Conservation (phyloP, 2,797 vertebrate species). For the Mormyrus proboscirostris region DNA sequence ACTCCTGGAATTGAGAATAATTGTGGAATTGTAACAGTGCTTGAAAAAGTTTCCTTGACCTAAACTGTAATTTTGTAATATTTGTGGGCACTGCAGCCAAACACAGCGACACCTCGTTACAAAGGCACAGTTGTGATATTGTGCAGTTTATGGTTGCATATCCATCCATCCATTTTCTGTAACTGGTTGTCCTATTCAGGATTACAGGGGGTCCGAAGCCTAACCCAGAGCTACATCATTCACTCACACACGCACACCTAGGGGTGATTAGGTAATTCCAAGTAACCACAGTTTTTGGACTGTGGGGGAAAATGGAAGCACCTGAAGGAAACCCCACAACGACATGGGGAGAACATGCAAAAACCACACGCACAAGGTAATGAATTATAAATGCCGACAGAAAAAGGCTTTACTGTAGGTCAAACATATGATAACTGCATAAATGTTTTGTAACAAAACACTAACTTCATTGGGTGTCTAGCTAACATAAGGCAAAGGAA, state of each 20-base stretch:
- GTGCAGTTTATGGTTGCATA: neutral
- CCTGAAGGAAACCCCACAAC: neutral
- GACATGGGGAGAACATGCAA: neutral
- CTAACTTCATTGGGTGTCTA: neutral
- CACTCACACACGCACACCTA: neutral
- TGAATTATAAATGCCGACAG: neutral
- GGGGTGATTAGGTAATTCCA: neutral
- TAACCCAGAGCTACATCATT: neutral
- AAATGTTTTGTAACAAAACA: neutral
- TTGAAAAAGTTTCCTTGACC: neutral
- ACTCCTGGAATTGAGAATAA: neutral
- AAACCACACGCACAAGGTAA: neutral
- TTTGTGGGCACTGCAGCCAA: neutral
- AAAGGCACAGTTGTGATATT: neutral
- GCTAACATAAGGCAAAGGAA: neutral
- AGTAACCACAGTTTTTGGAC: neutral
- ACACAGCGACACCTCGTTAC: neutral
- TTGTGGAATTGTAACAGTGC: neutral
- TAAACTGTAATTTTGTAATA: neutral
- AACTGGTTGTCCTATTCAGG: neutral
- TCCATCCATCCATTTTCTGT: neutral
- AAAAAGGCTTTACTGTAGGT: neutral
- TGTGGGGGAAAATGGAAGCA: neutral
- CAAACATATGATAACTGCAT: neutral
- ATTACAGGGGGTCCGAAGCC: neutral